These are phyloP conservation scores for Sciaenops ocellatus DNA, from an alignment of 2,797 vertebrate genomes.

Conservation along the genomic window DNA sequence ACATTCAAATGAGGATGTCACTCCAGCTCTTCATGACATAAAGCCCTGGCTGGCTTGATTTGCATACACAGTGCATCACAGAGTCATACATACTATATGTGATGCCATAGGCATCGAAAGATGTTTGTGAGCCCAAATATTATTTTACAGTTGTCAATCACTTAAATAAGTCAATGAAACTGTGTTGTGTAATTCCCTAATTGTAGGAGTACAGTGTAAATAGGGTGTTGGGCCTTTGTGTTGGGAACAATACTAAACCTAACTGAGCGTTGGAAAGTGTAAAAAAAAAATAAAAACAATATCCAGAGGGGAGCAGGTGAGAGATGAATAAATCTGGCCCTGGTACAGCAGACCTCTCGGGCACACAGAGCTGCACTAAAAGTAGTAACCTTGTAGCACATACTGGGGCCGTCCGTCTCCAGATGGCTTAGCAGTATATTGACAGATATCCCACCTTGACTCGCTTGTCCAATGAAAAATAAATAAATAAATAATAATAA, in stretches of 20 bases:
- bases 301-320: background rate
- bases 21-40: background rate
- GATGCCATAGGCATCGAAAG: constrained; percentile 4
- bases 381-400: constrained; percentile 19
- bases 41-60: constrained; percentile 18
- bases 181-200: background rate
- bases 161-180: background rate
- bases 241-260: background rate
- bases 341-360: background rate
- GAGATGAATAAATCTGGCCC: constrained; percentile 1
- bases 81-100: constrained; percentile 19
- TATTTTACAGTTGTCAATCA: background rate
- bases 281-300: too few relatives aligned
- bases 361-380: background rate
- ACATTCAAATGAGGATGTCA: constrained; percentile 10
- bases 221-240: background rate
- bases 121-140: background rate
- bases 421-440: constrained; percentile 10
- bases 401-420: background rate
- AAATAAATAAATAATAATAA: too few relatives aligned
- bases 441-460: background rate
- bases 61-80: constrained; percentile 28
- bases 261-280: constrained; percentile 1
- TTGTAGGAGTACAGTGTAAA: constrained; percentile 18
- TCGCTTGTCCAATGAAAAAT: constrained; percentile 7